These are phyloP conservation scores for Zygothrica quintamaculata DNA, from an alignment of 2,888 invertebrate species.

Conservation along the genomic window DNA sequence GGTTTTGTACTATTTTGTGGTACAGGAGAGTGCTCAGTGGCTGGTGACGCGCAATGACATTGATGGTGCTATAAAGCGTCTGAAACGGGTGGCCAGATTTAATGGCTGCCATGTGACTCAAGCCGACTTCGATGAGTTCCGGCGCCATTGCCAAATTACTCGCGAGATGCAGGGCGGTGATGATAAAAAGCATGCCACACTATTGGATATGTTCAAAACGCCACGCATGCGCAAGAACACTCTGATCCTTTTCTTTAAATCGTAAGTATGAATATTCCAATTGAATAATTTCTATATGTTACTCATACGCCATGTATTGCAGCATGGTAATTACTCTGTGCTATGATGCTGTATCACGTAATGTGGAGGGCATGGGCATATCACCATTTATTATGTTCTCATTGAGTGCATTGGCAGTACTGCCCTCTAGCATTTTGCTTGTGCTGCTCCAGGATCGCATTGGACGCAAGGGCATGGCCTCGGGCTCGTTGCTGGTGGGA, in stretches of 20 bases:
- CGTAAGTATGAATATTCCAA: constrained; percentile 84
- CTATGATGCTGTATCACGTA: constrained; percentile 87
- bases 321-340: constrained; percentile 87
- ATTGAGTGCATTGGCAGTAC: constrained; percentile 86
- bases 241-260: constrained; percentile 86
- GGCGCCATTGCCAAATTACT: constrained; percentile 83
- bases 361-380: constrained; percentile 86
- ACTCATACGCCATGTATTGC: constrained; percentile 37
- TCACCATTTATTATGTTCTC: constrained; percentile 87
- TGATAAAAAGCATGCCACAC: constrained; percentile 80
- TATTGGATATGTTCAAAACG: constrained; percentile 86
- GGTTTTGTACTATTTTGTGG: constrained; percentile 85
- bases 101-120: constrained; percentile 85
- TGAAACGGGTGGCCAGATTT: constrained; percentile 86
- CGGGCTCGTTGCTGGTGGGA: constrained; percentile 85
- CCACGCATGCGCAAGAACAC: constrained; percentile 86
- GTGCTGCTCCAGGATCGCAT: constrained; percentile 84
- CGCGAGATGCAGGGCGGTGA: constrained; percentile 80
- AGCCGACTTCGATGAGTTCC: constrained; percentile 83
- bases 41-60: constrained; percentile 86
- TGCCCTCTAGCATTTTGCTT: constrained; percentile 85
- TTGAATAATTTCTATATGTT: background rate
- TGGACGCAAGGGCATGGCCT: constrained; percentile 86
- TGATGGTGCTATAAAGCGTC: constrained; percentile 86
- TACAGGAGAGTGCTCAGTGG: constrained; percentile 88